These are phyloP conservation scores for Melanocharis versteri DNA, from an alignment of 2,113 vertebrate genomes.

Conservation along the genomic window DNA sequence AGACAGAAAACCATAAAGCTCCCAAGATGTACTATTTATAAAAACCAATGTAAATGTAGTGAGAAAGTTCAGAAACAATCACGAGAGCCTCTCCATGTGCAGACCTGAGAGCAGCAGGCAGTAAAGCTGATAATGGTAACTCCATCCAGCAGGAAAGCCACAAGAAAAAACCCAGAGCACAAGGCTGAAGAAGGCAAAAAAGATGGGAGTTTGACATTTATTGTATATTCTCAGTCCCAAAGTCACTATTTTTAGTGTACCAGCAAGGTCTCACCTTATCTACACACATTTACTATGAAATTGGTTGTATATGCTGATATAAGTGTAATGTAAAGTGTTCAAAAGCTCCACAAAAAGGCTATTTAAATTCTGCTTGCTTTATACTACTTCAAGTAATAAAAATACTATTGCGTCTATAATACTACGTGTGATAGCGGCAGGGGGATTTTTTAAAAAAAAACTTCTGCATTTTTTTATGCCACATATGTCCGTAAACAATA, in stretches of 20 bases:
- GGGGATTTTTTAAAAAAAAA: not conserved
- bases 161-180: not conserved
- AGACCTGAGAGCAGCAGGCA: not conserved
- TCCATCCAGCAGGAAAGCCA: not conserved
- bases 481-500: not conserved
- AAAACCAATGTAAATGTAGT: not conserved
- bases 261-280: not conserved
- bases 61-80: not conserved
- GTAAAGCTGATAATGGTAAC: not conserved
- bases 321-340: not conserved
- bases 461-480: not conserved
- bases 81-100: not conserved
- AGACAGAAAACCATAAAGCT: not conserved
- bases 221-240: not conserved
- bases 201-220: accelerated
- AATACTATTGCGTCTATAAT: not conserved
- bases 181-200: not conserved
- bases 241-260: not conserved
- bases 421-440: not conserved
- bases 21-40: not conserved
- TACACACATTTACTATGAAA: not conserved
- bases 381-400: not conserved
- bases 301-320: not conserved
- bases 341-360: not conserved
- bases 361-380: not conserved